Base-by-base conservation (phyloP, 2,797 vertebrate species). In the Melanotaenia nigrans region DNA sequence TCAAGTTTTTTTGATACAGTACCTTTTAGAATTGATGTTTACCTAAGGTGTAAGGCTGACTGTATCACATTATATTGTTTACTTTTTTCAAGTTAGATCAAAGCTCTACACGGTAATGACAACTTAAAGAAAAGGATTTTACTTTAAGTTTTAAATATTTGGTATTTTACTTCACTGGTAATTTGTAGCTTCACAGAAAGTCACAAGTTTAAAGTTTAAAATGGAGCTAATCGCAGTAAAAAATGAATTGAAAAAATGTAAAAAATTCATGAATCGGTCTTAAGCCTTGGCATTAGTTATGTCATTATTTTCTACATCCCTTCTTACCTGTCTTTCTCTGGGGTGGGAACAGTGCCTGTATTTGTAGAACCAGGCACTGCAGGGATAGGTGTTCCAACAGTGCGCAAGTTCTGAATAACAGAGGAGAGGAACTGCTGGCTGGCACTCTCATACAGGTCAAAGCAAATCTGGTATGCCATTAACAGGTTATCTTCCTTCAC, bases 391-490 rank as follows among this genome's bases (percentile, higher is more conserved):
- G 97, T 97, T 63, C 97, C 98, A 51, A 99, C 97, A 0, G 96
- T 98, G 68, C 94, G 95, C 71, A 99, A 92, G 83, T 99, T 99
- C 91, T 99, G 98, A 85, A 99, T 99, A 67, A 99, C 98, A 0
- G 97, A 97, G 5, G 98, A 99, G 64, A 99, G 93, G 91, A 99
- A 99, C 93, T 99, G 98, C 91, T 99, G 98, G 90, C 98, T 99
- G 28, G 98, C 98, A 9, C 98, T 99, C 94, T 99, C 97, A 20
- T 99, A 99, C 59, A 99, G 92, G 87, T 99, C 98, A 73, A 99
- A 99, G 85, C 97, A 99, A 85, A 99, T 99, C 89, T 99, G 98
- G 84, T 99, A 99, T 30, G 98, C 97, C 98, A 99, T 99, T 64
- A 99, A 94, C 38, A 99, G 94, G 90, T 99, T 99, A 85, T 99